Conservation (phyloP, 2,113 vertebrate genomes). For the Manacus vitellinus region DNA sequence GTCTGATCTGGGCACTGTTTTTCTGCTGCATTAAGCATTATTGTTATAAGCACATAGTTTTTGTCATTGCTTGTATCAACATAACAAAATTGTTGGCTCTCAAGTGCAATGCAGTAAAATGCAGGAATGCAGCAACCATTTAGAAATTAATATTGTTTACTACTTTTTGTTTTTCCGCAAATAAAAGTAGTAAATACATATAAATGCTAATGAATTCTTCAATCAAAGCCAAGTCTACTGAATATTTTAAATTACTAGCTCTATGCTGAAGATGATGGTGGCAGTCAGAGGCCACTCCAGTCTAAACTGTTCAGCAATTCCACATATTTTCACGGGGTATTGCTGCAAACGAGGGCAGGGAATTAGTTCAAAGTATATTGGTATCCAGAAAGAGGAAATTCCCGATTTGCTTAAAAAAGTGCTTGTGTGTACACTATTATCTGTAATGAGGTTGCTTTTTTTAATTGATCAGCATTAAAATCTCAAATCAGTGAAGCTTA, state of each 20-base stretch:
- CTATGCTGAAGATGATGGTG: neutral
- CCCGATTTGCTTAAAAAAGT: neutral
- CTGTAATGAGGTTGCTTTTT: neutral
- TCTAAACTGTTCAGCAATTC: neutral
- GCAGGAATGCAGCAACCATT: neutral
- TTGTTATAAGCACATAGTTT: neutral
- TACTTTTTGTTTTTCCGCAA: neutral
- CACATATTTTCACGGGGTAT: neutral
- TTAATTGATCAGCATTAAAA: neutral
- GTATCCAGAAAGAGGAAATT: neutral
- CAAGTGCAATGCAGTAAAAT: neutral
- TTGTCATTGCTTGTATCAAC: slow-evolving; percentile 59
- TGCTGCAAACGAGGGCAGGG: neutral
- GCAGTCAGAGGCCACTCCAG: neutral
- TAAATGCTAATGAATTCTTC: neutral
- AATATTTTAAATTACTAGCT: neutral
- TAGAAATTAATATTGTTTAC: neutral
- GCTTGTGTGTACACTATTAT: neutral
- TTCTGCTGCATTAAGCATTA: slow-evolving; percentile 35
- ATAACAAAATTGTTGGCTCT: slow-evolving; percentile 23
- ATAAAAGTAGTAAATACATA: neutral
- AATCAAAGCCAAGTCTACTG: neutral
- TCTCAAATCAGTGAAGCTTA: neutral
- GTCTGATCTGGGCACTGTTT: slow-evolving; percentile 33
- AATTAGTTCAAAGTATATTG: neutral